These are phyloP conservation scores for Antigone vipio DNA, from an alignment of 2,113 vertebrate species.

Conservation along the genomic window DNA sequence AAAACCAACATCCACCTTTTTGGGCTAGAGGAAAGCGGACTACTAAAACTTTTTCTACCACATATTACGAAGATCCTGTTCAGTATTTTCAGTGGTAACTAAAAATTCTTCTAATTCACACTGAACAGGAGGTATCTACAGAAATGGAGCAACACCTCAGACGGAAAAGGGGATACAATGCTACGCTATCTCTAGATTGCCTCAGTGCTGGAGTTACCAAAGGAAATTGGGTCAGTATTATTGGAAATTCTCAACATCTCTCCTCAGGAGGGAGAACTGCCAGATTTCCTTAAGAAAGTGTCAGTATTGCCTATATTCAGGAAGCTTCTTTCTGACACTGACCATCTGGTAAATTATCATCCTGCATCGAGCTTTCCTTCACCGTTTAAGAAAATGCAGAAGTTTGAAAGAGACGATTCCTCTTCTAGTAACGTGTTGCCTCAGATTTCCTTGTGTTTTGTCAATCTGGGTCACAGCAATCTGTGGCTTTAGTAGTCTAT, in stretches of 20 bases:
- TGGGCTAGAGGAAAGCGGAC: not conserved
- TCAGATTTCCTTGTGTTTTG: not conserved
- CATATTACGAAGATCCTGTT: not conserved
- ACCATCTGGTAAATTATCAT: conserved; percentile 58
- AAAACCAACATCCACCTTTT: not conserved
- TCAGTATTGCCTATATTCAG: conserved; percentile 41
- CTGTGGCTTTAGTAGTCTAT: not conserved
- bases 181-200: not conserved
- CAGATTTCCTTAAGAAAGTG: conserved; percentile 42
- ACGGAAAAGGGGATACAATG: not conserved
- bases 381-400: not conserved
- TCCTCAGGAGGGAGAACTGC: conserved; percentile 23
- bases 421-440: conserved; percentile 13
- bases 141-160: conserved; percentile 15
- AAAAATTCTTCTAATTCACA: conserved; percentile 15
- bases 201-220: not conserved
- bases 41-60: not conserved
- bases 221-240: conserved; percentile 61
- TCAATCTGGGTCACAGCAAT: not conserved
- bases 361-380: not conserved
- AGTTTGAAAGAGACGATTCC: not conserved
- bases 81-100: not conserved
- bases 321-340: conserved; percentile 51
- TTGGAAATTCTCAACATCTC: conserved; percentile 49
- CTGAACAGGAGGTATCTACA: not conserved